phyloP scores from a whole-genome alignment of 2,113 vertebrate genomes.

The Stegastes partitus region DNA sequence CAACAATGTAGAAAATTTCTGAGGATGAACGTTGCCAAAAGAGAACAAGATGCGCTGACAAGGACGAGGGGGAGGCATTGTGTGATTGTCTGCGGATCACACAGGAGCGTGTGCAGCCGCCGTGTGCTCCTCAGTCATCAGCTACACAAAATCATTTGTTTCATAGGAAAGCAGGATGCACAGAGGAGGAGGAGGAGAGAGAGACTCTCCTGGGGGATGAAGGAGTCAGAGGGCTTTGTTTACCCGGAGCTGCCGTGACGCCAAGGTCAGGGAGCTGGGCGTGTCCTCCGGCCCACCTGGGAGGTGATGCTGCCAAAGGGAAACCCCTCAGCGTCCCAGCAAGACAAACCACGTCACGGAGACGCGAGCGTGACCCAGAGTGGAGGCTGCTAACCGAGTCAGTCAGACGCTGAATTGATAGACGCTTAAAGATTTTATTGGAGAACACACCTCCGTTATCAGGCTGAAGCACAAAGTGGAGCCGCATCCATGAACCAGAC shows the following conservation, averaged over 20 bases:
- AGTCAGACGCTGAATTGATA: constrained; percentile 15
- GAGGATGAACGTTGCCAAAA: constrained; percentile 69
- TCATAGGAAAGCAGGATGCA: constrained; percentile 19
- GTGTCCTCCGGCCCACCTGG: constrained; percentile 63
- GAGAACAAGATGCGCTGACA: constrained; percentile 69
- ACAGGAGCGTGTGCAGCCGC: constrained; percentile 22
- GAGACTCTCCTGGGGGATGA: constrained; percentile 44
- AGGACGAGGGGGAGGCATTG: constrained; percentile 65
- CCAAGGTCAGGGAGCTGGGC: constrained; percentile 56
- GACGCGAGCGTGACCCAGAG: background rate
- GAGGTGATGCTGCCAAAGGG: constrained; percentile 54
- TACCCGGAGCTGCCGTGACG: constrained; percentile 29
- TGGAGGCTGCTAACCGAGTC: constrained; percentile 19
- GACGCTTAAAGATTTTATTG: background rate
- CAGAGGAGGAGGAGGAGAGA: background rate
- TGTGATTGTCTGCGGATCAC: constrained; percentile 78
- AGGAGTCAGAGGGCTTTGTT: constrained; percentile 69
- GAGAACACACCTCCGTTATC: too few species aligned
- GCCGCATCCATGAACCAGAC: too few species aligned
- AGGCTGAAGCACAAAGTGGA: too few species aligned
- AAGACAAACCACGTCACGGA: constrained; percentile 21
- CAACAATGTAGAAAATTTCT: constrained; percentile 65
- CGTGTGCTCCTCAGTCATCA: constrained; percentile 62
- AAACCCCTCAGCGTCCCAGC: constrained; percentile 16
- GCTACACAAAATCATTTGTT: constrained; percentile 63